A percentile compares a stretch with the other conserved stretches of the same genome.
Conservation (phyloP, 2,797 vertebrate genomes). For the Melanotaenia parkinsoni region DNA sequence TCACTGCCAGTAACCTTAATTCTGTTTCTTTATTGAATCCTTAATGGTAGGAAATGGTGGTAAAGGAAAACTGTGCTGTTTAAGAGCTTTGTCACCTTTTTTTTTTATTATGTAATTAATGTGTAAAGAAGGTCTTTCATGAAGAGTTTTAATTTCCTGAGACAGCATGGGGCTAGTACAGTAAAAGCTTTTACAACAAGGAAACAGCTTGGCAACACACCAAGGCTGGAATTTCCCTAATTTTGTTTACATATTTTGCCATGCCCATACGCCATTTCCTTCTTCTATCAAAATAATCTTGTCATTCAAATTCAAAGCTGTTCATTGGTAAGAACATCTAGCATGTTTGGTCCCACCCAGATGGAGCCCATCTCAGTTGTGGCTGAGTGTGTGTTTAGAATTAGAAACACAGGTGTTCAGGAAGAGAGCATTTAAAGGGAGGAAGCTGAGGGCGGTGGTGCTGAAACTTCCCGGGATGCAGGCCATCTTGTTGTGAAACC, state of each 20-base stretch:
- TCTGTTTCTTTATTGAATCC: conserved; percentile 14
- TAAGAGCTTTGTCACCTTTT: neutral
- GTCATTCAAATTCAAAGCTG: conserved; percentile 33
- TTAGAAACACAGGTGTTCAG: conserved; percentile 73
- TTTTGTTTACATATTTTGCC: conserved; percentile 1
- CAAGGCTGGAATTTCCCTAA: neutral
- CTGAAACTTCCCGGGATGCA: conserved; percentile 30
- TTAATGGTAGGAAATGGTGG: neutral
- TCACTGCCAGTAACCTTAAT: neutral
- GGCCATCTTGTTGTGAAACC: conserved; percentile 34
- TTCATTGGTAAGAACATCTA: conserved; percentile 57
- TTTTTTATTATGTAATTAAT: neutral
- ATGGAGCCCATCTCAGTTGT: conserved; percentile 41
- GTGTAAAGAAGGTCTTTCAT: neutral
- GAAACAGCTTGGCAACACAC: neutral
- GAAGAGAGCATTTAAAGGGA: conserved; percentile 52
- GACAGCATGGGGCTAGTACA: neutral
- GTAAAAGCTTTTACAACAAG: neutral
- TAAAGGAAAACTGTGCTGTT: neutral
- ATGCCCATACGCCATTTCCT: neutral
- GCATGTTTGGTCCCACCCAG: conserved; percentile 42
- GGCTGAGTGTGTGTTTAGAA: conserved; percentile 37
- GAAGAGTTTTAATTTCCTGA: neutral
- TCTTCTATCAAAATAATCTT: conserved; percentile 12
- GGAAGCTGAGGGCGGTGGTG: conserved; percentile 36